Evolutionary conservation across 35 echinoderm and acorn worm species (phyloP), one percentile per base, ranked within the genome.

Genomic region (Apostichopus japonicus): DNA sequence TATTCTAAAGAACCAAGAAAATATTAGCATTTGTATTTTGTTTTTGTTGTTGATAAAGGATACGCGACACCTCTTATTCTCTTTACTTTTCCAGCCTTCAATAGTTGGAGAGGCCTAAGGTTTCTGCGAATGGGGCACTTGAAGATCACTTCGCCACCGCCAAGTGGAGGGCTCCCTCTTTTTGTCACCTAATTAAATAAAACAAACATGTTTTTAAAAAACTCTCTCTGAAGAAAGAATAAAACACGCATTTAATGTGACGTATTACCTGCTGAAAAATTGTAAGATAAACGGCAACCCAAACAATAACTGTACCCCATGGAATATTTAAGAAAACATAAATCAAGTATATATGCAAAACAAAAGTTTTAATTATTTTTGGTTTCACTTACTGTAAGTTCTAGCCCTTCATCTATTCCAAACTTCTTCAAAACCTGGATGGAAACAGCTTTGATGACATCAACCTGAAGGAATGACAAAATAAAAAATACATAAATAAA

Each of bases 61-160:
- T 98, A 98, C 91, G 97, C 97, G 11, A 99, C 97, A 56, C 97
- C 97, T 61, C 97, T 86, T 22, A 99, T 95, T 80, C 95, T 94
- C 55, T 99, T 99, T 8, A 99, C 91, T 86, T 99, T 99, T 0
- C 97, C 97, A 11, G 93, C 93, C 59, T 93, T 96, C 7, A 63
- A 90, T 52, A 99, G 91, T 51, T 96, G 90, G 0, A 99, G 76
- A 22, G 97, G 97, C 56, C 95, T 55, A 16, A 99, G 95, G 16
- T 94, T 99, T 53, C 93, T 88, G 53, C 81, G 79, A 56, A 96
- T 77, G 6, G 97, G 97, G 92, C 97, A 99, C 79, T 93, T 93
- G 76, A 99, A 99, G 8, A 96, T 52, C 44, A 99, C 92, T 81
- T 99, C 97, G 24, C 97, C 97, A 16, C 97, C 97, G 25, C 97